Base-by-base conservation (phyloP, 2,888 invertebrate genomes). In the Drosophila mercatorum region DNA sequence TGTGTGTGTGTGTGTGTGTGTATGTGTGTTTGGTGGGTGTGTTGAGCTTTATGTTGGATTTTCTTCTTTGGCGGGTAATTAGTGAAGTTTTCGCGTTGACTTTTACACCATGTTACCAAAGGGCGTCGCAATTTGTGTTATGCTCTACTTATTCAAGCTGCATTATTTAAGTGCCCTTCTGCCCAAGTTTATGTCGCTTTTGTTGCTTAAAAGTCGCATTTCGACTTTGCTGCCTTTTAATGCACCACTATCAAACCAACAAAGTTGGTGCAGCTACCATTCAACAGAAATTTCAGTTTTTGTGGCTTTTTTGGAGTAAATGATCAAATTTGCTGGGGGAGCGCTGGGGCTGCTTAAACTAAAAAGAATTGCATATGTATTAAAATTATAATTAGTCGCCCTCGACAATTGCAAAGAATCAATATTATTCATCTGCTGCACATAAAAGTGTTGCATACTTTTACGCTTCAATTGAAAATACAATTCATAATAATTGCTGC, bases 41-140 rank as follows among this genome's bases (percentile, higher is more conserved):
- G 62, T 53, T 66, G 43, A 40, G 34, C 22, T 41, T 77, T 70
- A 58, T 55, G 55, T 46, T 52, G 67, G 70, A 61, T 76, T 75
- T 69, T 62, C 61, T 49, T 57, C 60, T 63, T 80, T 83, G 71
- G 72, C 77, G 74, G 72, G 80, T 84, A 90, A 84, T 84, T 84
- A 84, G 87, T 64, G 71, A 77, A 74, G 57, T 88, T 85, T 75
- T 53, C 11, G 28, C 58, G 57, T 57, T 62, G 58, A 56, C 68
- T 71, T 81, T 70, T 64, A 59, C 53, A 46, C 14, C 38, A 57
- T 5, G 43, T 60, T 49, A 66, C 22, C 34, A 12, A 38, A n/a
- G 31, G 17, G 44, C 49, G n/a, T 36, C 31, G 46, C 46, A 46
- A 31, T 60, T 57, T 60, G 17, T 46, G 28, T 51, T 36, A 47